Base-by-base conservation (phyloP, 2,113 vertebrate species). In the Semnopithecus entellus region DNA sequence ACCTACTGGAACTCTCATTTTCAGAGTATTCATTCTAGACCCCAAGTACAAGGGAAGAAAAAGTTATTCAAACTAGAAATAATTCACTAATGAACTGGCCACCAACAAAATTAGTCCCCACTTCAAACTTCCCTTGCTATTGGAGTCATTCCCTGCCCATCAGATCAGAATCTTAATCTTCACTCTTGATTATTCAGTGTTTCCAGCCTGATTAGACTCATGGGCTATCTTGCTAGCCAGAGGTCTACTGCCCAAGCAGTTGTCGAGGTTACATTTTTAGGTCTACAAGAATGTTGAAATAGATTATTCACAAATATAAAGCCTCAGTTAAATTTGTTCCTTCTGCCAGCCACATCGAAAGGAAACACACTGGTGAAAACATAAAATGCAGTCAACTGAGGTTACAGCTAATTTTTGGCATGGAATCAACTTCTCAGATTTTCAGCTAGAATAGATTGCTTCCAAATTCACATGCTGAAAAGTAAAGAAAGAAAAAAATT, bases 391-490 rank as follows among this genome's bases (percentile, higher is more conserved):
- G n/a, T 70, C 91, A 93, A 11, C 64, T 88, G 68, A 86, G 50
- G 25, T 81, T 83, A 81, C 64, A 89, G 66, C 17, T 94, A 50
- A 38, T 76, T 84, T 96, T 89, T 86, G 25, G 22, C 27, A 50
- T 59, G n/a, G 68, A 22, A 82, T 86, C 79, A 72, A 27, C 73
- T 78, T 55, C 50, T 92, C 84, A 90, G 73, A 55, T 82, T 93
- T 70, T 87, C 50, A 82, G 82, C 52, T 73, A 91, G 38, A 94
- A 73, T 45, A 92, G 66, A 82, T 27, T 90, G 14, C 78, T 94
- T 92, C 85, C 84, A 83, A 95, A 90, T 52, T 79, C 90, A 91
- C 30, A 18, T 82, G 52, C 45, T 96, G 90, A 57, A 89, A 97
- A 91, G 20, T 78, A 11, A 81, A 6, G 55, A 88, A 91, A 79